Conservation (phyloP, 2,888 invertebrate genomes). For the Aphrophora alni region DNA sequence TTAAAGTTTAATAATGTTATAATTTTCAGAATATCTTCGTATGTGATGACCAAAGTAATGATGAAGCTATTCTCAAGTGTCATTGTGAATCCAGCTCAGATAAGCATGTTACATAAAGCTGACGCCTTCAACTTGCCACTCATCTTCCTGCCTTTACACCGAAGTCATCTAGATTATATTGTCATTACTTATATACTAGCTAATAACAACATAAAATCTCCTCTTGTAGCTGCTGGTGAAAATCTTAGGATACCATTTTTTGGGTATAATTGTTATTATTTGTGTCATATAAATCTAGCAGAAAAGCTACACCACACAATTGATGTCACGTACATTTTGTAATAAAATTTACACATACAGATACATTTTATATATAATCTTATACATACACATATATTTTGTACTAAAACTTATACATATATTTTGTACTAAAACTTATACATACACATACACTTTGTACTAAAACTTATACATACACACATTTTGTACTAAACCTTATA, state of each 20-base stretch:
- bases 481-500: too few relatives aligned
- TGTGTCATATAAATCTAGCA: too few relatives aligned
- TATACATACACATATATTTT: too few relatives aligned
- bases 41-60: constrained; percentile 86
- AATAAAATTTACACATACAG: too few relatives aligned
- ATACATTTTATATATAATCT: too few relatives aligned
- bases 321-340: too few relatives aligned
- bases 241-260: constrained; percentile 94
- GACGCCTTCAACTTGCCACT: constrained; percentile 74
- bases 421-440: too few relatives aligned
- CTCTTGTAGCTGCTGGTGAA: constrained; percentile 94
- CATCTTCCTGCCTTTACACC: constrained; percentile 84
- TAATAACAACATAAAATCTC: constrained; percentile 82
- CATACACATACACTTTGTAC: too few relatives aligned
- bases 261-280: constrained; percentile 64
- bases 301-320: too few relatives aligned
- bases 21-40: constrained; percentile 73
- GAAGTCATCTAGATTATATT: constrained; percentile 95
- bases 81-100: constrained; percentile 81
- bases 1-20: too few relatives aligned
- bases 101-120: constrained; percentile 77
- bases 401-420: too few relatives aligned
- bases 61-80: constrained; percentile 79
- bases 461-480: too few relatives aligned
- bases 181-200: constrained; percentile 89